These are phyloP conservation scores for Papilio xuthus DNA, from an alignment of 1,140 invertebrate species.

Conservation along the genomic window DNA sequence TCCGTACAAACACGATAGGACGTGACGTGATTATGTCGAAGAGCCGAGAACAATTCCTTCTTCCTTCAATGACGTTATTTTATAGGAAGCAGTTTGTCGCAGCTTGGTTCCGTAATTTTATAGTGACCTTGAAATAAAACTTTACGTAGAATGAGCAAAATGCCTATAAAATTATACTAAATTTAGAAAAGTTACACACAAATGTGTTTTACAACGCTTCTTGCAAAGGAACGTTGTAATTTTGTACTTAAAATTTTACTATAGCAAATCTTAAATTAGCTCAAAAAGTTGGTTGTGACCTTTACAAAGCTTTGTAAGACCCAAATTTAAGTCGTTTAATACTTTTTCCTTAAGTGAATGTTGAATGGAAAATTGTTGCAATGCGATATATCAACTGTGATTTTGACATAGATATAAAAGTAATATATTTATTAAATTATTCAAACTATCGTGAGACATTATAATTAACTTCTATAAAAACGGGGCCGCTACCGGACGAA, in stretches of 20 bases:
- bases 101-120: background rate
- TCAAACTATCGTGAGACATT: too few relatives aligned
- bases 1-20: background rate
- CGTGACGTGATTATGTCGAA: background rate
- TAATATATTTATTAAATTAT: too few relatives aligned
- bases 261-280: background rate
- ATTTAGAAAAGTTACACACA: background rate
- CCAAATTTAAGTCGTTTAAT: background rate
- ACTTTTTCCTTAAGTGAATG: background rate
- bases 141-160: background rate
- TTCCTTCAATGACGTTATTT: background rate
- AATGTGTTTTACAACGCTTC: background rate
- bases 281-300: background rate
- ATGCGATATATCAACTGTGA: too few relatives aligned
- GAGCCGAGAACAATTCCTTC: background rate
- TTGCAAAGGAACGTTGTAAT: background rate
- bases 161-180: background rate
- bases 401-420: too few relatives aligned
- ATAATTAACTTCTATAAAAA: too few relatives aligned
- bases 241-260: background rate
- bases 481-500: too few relatives aligned
- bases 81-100: background rate
- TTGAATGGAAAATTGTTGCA: background rate
- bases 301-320: background rate
- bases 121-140: constrained; percentile 17